Base-by-base conservation (phyloP, 2,888 invertebrate species). In the Lithodes maja region DNA sequence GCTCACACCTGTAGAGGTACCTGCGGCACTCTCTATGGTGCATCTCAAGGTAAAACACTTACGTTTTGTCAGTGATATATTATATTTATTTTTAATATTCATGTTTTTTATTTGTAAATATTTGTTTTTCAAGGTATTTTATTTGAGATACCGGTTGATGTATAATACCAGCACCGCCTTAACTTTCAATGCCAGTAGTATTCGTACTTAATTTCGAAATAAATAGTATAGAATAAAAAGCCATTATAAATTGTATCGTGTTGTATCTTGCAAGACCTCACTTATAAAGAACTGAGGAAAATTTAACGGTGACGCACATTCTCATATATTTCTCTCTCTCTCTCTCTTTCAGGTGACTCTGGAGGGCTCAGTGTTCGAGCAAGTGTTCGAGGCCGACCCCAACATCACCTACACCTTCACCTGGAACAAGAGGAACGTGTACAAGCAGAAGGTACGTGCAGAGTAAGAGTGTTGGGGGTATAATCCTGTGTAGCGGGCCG, bases 351-450 rank as follows among this genome's bases (percentile, higher is more conserved):
- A 91, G 91, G 89, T 91, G 78, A 85, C 92, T 93, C 89, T 92
- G 9, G 92, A 92, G 87, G 92, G 92, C 49, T 90, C 90, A 1
- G 90, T 91, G 55, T 92, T 98, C 94, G 97, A 98, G 15, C 97
- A 97, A 94, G 96, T 97, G 0, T 99, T 99, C 94, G 99, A 99
- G 94, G 99, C 99, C 0, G 99, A 99, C 94, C 98, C 99, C 0
- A 97, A 98, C 93, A 95, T 99, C 90, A 97, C 97, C 84, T 98
- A 99, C 94, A 98, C 97, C 7, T 99, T 99, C 93, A 97, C 98
- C 1, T 99, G 99, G 99, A 98, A 99, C 94, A 97, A 99, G 94
- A 95, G 98, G 91, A 99, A 99, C 94, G 98, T 99, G 75, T 99
- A 99, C 94, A 97, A 98, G 93, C 99, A 99, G 94, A 98, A 98